phyloP scores from a whole-genome alignment of 2,113 vertebrate genomes.

The Xiphophorus couchianus region DNA sequence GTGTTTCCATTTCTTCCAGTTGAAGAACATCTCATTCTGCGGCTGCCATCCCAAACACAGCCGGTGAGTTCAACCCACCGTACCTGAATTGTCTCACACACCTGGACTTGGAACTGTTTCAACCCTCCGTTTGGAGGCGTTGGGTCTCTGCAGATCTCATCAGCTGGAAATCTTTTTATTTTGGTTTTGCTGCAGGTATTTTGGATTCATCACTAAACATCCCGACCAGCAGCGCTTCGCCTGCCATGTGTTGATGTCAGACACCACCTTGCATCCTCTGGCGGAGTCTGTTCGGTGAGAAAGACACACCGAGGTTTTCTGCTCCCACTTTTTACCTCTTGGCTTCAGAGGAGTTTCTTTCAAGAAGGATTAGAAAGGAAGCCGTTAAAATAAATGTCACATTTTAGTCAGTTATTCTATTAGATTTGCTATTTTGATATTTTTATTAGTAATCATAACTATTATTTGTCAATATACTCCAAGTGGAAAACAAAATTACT shows the following conservation, averaged over 20 bases:
- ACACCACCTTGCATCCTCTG: constrained; percentile 86
- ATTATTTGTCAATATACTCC: too few relatives aligned
- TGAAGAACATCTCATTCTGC: constrained; percentile 98
- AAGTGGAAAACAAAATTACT: too few relatives aligned
- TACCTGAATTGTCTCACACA: not conserved
- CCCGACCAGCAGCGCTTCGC: constrained; percentile 93
- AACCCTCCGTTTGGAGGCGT: not conserved
- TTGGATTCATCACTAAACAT: constrained; percentile 95
- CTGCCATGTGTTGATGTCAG: constrained; percentile 94
- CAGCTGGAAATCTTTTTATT: not conserved
- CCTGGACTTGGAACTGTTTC: not conserved
- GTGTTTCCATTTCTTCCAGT: constrained; percentile 95
- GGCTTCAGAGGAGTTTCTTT: not conserved
- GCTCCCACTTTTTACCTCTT: not conserved
- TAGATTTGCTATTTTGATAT: too few relatives aligned
- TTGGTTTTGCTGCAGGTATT: constrained; percentile 83
- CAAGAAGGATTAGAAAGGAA: too few relatives aligned
- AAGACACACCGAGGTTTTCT: not conserved
- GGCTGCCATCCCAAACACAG: constrained; percentile 94
- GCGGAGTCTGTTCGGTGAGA: constrained; percentile 90
- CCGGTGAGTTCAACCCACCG: constrained; percentile 80
- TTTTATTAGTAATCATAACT: too few relatives aligned
- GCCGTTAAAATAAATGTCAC: too few relatives aligned
- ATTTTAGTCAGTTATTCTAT: too few relatives aligned
- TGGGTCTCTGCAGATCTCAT: not conserved